Conservation (phyloP, 2,797 vertebrate genomes). For the Periparus ater region DNA sequence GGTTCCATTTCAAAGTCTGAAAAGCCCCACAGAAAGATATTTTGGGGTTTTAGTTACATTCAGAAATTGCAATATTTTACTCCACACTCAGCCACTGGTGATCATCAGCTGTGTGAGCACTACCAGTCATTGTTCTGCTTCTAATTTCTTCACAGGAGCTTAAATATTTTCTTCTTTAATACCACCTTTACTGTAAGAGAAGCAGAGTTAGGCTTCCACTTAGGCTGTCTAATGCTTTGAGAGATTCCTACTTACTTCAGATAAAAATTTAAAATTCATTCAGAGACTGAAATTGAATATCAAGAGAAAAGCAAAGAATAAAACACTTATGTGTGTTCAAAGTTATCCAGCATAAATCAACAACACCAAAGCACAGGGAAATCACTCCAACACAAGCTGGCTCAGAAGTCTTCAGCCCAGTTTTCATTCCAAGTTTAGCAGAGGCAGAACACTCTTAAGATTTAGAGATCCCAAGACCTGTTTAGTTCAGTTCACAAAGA, state of each 20-base stretch:
- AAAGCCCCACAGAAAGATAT: background rate
- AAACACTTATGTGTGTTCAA: background rate
- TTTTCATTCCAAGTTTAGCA: background rate
- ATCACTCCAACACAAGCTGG: background rate
- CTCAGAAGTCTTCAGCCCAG: background rate
- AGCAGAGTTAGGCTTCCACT: background rate
- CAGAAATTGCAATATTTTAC: background rate
- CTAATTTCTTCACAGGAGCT: background rate
- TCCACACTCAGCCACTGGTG: background rate
- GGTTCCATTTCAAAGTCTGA: background rate
- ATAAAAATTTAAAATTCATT: background rate
- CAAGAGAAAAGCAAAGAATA: background rate
- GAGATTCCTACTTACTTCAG: background rate
- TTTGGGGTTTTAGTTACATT: background rate
- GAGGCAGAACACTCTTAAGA: background rate
- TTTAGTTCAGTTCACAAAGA: background rate
- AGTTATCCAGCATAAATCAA: background rate
- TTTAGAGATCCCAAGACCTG: background rate
- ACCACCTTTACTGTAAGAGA: background rate
- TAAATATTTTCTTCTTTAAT: background rate
- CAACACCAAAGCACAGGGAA: background rate
- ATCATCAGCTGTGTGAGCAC: background rate
- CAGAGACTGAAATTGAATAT: background rate
- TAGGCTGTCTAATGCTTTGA: background rate
- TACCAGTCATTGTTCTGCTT: background rate